These are phyloP conservation scores for Thecocarcelia acutangulata DNA, from an alignment of 2,888 invertebrate genomes.

Conservation along the genomic window DNA sequence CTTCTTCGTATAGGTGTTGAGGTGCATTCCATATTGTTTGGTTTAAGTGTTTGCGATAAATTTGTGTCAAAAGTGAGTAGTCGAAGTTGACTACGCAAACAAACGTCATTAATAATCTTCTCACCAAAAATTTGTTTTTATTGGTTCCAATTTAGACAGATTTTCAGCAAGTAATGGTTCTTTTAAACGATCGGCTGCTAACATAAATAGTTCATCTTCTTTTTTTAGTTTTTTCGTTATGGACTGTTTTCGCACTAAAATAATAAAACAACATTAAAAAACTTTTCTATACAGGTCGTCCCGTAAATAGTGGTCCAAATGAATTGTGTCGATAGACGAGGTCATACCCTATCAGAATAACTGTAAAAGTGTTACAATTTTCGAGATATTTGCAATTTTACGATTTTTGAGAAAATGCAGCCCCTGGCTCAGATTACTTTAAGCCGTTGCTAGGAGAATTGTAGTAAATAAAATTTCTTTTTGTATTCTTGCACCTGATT, in stretches of 20 bases:
- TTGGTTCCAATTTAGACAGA: neutral
- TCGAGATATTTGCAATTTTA: too few relatives aligned
- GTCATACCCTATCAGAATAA: too few relatives aligned
- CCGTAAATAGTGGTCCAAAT: too few relatives aligned
- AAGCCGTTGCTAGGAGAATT: too few relatives aligned
- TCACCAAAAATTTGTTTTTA: constrained; percentile 6
- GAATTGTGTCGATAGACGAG: too few relatives aligned
- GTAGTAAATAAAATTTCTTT: too few relatives aligned
- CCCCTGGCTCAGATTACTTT: too few relatives aligned
- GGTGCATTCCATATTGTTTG: neutral
- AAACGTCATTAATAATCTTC: constrained; percentile 1
- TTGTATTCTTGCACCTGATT: too few relatives aligned
- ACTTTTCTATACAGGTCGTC: too few relatives aligned
- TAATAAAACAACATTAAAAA: too few relatives aligned
- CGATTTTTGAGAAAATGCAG: too few relatives aligned
- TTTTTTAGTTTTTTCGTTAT: neutral
- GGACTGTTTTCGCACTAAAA: neutral
- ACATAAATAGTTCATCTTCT: neutral
- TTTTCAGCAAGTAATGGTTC: constrained; percentile 5
- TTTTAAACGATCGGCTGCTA: constrained; percentile 9
- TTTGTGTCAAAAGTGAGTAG: neutral
- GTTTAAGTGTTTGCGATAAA: neutral
- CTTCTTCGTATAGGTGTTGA: constrained; percentile 1
- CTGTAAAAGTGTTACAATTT: too few relatives aligned
- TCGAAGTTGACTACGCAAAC: neutral